These are phyloP conservation scores for Steinernema feltiae DNA, from an alignment of 1,140 invertebrate species.

Conservation along the genomic window DNA sequence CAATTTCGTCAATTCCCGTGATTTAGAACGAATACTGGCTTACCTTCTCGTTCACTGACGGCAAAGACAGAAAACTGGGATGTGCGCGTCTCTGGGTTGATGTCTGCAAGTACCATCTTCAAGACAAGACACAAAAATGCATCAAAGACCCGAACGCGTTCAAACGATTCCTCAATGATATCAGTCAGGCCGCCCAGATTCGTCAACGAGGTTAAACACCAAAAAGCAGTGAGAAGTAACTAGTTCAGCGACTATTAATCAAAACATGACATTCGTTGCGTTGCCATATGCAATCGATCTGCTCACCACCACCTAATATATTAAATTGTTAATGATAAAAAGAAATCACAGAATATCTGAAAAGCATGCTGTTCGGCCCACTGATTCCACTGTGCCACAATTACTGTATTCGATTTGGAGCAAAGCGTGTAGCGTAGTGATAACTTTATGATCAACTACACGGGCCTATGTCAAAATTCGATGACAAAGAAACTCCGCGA, in stretches of 20 bases:
- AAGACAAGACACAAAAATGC: constrained; percentile 56
- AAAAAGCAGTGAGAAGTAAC: background rate
- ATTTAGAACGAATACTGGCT: constrained; percentile 57
- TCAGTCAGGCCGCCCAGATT: constrained; percentile 56
- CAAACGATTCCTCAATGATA: constrained; percentile 54
- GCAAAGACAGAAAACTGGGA: constrained; percentile 53
- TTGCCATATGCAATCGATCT: constrained; percentile 7
- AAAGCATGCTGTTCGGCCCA: no score
- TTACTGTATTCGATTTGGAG: no score
- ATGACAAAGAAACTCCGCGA: no score
- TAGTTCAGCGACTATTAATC: background rate
- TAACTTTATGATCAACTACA: no score
- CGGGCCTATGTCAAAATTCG: no score
- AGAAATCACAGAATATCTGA: background rate
- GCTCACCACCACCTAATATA: constrained; percentile 12
- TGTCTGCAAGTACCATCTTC: constrained; percentile 55
- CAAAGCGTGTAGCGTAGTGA: no score
- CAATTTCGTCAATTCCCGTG: background rate
- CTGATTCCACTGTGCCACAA: no score
- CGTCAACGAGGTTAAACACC: constrained; percentile 28
- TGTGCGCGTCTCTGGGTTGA: constrained; percentile 56
- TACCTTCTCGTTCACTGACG: constrained; percentile 57
- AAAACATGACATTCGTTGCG: constrained; percentile 5
- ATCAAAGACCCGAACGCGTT: constrained; percentile 56
- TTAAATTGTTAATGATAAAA: constrained; percentile 7